Evolutionary conservation across 1,140 invertebrate genomes (phyloP), one percentile per base, ranked within the genome.

Genomic region (Hylyphantes graminicola): DNA sequence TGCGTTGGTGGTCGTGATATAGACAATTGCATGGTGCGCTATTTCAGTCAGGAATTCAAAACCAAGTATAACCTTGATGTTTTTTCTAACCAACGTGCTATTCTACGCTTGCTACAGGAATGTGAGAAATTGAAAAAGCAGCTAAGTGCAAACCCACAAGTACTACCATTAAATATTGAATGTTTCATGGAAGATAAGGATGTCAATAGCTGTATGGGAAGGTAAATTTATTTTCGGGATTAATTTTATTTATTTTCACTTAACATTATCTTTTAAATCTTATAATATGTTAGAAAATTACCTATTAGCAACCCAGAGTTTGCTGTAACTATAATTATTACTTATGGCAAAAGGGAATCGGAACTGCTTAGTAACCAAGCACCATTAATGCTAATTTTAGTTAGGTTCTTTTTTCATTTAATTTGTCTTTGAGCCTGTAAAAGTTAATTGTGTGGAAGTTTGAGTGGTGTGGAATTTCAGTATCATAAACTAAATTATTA

Each of bases 131-230:
- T 99, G 12, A 99, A 99, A 90, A 99, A 99, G 89, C 95, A 99
- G 89, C 99, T 99, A 97, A 99, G 97, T 17, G 97, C 97, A 0
- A 99, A 88, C 67, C 73, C 95, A 19, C 97, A 96, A 0, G 93
- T 93, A 59, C 92, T 99, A 86, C 98, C 98, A 0, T 90, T 99
- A 15, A 96, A 96, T 89, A 98, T 99, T 87, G 98, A 99, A 89
- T 99, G 97, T 89, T 99, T 99, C 87, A 97, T 99, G 93, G 94
- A 99, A 57, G 98, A 99, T 87, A 95, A 95, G 87, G 98, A 99
- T 92, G 98, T 99, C 0, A 93, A 93, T 65, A 78, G 75, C 51
- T 54, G 50, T 21, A 17, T 78, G 8, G 75, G 75, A 65, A 78
- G 75, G 75, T 78, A 67, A 76, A 54, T 59, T 54, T 19, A 13